Percentiles rank a stretch among this genome's conserved stretches.
These are phyloP conservation scores for Tortricodes alternella DNA, from an alignment of 2,888 invertebrate genomes.

Conservation along the genomic window DNA sequence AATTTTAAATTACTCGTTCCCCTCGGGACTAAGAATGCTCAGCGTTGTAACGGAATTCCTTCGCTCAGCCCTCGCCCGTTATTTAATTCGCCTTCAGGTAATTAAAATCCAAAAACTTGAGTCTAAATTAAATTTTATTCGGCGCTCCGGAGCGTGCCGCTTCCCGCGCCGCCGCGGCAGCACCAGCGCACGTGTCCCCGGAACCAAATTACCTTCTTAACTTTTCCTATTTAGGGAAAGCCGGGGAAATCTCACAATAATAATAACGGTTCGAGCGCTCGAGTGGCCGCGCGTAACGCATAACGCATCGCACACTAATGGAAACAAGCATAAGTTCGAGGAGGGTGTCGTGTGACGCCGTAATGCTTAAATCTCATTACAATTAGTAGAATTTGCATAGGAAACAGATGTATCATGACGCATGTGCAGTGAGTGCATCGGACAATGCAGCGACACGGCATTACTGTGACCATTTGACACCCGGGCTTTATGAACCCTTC, in stretches of 20 bases:
- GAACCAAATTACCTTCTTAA: conserved; percentile 80
- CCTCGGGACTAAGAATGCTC: conserved; percentile 33
- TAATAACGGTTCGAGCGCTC: conserved; percentile 61
- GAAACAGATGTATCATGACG: conserved; percentile 66
- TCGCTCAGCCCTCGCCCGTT: conserved; percentile 50
- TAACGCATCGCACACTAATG: conserved; percentile 42
- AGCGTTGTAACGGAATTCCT: conserved; percentile 31
- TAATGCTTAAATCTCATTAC: conserved; percentile 69
- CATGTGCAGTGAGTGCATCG: conserved; percentile 62
- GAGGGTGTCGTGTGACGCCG: conserved; percentile 38
- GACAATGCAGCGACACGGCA: conserved; percentile 44
- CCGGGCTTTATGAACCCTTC: conserved; percentile 50
- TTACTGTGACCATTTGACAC: conserved; percentile 44
- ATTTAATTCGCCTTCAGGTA: conserved; percentile 80
- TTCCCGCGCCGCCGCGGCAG: conserved; percentile 39
- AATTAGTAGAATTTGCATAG: conserved; percentile 78
- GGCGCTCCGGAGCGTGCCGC: conserved; percentile 31
- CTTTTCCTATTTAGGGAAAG: conserved; percentile 81
- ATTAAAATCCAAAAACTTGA: conserved; percentile 82
- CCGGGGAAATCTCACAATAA: conserved; percentile 74
- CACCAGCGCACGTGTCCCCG: conserved; percentile 65
- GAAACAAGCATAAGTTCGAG: conserved; percentile 43
- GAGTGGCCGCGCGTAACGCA: conserved; percentile 46
- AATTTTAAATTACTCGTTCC: conserved; percentile 33
- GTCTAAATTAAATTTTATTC: conserved; percentile 79